phyloP scores from a whole-genome alignment of 2,113 vertebrate genomes.

The Tichodroma muraria region DNA sequence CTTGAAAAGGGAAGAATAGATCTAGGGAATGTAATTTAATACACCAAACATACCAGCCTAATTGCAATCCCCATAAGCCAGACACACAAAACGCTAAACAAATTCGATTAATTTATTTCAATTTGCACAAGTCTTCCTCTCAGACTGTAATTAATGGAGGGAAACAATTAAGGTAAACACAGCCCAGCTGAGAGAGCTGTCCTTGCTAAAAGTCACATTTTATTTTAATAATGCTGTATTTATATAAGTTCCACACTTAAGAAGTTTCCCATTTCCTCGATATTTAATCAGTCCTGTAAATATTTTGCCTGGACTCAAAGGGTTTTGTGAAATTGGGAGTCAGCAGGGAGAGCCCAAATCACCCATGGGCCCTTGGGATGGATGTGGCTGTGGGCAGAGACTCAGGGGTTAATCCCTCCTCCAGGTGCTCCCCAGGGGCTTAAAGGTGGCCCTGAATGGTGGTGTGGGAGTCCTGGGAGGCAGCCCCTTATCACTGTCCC shows the following conservation, averaged over 20 bases:
- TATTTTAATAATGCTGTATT: conserved; percentile 11
- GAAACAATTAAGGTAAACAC: conserved; percentile 53
- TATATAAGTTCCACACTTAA: not conserved
- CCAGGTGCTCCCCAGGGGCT: not conserved
- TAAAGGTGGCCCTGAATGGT: not conserved
- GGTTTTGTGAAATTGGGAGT: not conserved
- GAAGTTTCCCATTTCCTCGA: not conserved
- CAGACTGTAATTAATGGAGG: conserved; percentile 52
- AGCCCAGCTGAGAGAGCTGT: not conserved
- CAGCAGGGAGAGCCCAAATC: not conserved
- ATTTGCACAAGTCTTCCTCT: conserved; percentile 53
- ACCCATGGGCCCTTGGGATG: rapidly evolving
- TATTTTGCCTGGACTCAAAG: not conserved
- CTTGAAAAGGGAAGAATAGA: conserved; percentile 7
- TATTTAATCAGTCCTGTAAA: conserved; percentile 16
- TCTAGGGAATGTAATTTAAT: conserved; percentile 42
- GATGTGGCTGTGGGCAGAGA: not conserved
- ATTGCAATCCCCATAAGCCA: conserved; percentile 42
- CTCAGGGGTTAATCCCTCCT: not conserved
- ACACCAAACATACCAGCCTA: conserved; percentile 22
- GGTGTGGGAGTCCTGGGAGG: not conserved
- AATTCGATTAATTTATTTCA: conserved; percentile 63
- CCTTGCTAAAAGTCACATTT: conserved; percentile 38
- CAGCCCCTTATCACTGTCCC: not conserved
- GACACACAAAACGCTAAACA: conserved; percentile 49